Conservation (phyloP, 2,888 invertebrate species). For the Lasioglossum pauxillum region DNA sequence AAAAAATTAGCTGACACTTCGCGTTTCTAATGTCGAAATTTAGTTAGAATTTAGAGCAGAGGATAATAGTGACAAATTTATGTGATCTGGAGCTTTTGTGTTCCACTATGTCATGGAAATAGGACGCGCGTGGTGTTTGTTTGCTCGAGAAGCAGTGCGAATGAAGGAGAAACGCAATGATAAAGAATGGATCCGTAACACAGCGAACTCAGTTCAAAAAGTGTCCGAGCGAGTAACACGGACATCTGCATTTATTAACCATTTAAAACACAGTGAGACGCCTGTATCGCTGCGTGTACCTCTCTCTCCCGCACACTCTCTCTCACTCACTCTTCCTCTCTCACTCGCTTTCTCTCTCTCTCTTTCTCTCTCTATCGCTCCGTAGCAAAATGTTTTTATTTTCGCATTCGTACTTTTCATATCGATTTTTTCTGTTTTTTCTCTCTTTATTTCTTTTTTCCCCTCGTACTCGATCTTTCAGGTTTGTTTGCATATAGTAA, state of each 20-base stretch:
- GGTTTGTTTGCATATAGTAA: constrained; percentile 59
- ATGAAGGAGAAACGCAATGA: constrained; percentile 32
- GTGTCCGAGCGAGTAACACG: constrained; percentile 66
- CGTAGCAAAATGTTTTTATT: constrained; percentile 49
- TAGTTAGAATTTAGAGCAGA: background rate
- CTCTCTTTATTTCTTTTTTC: constrained; percentile 12
- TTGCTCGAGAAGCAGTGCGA: constrained; percentile 14
- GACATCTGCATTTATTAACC: constrained; percentile 77
- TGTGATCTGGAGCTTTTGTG: background rate
- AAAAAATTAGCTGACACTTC: background rate
- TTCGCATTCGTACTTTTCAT: constrained; percentile 52
- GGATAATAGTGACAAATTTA: background rate
- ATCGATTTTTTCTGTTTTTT: constrained; percentile 22
- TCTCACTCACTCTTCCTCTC: constrained; percentile 47
- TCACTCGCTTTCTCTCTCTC: constrained; percentile 30
- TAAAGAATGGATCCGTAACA: constrained; percentile 55
- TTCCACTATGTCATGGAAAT: background rate
- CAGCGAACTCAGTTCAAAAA: constrained; percentile 70
- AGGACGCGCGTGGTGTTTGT: constrained; percentile 13
- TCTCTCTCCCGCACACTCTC: constrained; percentile 27
- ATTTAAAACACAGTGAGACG: constrained; percentile 70
- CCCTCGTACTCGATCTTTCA: constrained; percentile 54
- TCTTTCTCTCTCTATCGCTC: constrained; percentile 38
- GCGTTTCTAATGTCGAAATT: background rate
- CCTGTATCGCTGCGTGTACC: constrained; percentile 61